These are phyloP conservation scores for Scaptomyza polygonia DNA, from an alignment of 2,888 invertebrate genomes.

Conservation along the genomic window DNA sequence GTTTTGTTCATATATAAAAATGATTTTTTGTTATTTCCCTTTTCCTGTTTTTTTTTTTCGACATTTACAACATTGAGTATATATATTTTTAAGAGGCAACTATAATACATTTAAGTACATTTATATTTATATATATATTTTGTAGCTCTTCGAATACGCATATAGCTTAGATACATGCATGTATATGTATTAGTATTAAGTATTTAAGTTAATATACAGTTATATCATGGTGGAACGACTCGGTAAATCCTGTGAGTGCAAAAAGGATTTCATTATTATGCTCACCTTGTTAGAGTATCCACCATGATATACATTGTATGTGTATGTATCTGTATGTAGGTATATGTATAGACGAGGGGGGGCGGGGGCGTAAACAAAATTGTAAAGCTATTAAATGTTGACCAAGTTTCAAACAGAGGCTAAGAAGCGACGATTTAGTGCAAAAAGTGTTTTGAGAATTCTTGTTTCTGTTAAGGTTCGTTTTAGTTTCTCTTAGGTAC, in stretches of 20 bases:
- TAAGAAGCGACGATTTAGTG: slow-evolving; percentile 60
- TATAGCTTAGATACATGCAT: slow-evolving; percentile 28
- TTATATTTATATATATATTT: slow-evolving; percentile 42
- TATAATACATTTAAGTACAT: slow-evolving; percentile 67
- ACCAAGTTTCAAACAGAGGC: slow-evolving; percentile 40
- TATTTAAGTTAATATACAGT: slow-evolving; percentile 15
- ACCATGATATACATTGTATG: not conserved
- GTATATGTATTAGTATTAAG: slow-evolving; percentile 21
- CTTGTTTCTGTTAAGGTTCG: slow-evolving; percentile 30
- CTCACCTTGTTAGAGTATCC: not conserved
- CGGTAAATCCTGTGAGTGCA: too few species aligned
- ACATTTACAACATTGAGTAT: slow-evolving; percentile 67
- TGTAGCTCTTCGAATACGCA: slow-evolving; percentile 39
- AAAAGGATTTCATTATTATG: too few species aligned
- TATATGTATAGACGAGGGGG: not conserved
- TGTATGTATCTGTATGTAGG: slow-evolving; percentile 6
- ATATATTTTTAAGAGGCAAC: slow-evolving; percentile 65
- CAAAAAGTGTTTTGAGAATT: slow-evolving; percentile 43
- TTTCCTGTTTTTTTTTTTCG: slow-evolving; percentile 23
- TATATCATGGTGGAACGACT: not conserved
- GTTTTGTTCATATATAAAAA: slow-evolving; percentile 64
- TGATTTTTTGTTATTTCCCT: slow-evolving; percentile 15
- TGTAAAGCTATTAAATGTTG: slow-evolving; percentile 44
- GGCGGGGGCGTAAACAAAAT: slow-evolving; percentile 34
- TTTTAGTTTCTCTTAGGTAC: slow-evolving; percentile 63